phyloP scores from a whole-genome alignment of 2,888 invertebrate genomes.

The Cynaeus angustus region DNA sequence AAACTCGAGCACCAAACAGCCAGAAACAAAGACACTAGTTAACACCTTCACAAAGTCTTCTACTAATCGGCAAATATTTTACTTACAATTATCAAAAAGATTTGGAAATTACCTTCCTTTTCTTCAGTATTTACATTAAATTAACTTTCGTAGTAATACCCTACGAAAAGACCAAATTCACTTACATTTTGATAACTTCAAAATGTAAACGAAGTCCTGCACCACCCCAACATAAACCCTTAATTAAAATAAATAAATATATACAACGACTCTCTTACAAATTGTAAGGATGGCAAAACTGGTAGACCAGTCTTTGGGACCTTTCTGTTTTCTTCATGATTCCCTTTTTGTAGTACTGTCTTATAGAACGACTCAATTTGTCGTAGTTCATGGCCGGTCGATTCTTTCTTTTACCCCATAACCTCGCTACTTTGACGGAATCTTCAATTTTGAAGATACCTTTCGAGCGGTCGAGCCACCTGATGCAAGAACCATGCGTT shows the following conservation, averaged over 20 bases:
- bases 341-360: constrained; percentile 99
- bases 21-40: constrained; percentile 28
- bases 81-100: constrained; percentile 61
- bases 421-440: constrained; percentile 95
- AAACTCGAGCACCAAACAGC: constrained; percentile 61
- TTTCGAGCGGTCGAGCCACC: constrained; percentile 95
- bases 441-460: constrained; percentile 99
- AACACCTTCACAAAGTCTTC: constrained; percentile 48
- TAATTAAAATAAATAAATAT: constrained; percentile 53
- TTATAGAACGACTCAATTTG: constrained; percentile 96
- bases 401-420: constrained; percentile 99
- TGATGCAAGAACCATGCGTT: constrained; percentile 93
- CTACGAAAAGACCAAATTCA: constrained; percentile 57
- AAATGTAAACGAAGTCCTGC: constrained; percentile 62
- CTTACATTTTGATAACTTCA: constrained; percentile 67
- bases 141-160: constrained; percentile 67
- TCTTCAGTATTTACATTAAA: constrained; percentile 49
- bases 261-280: constrained; percentile 73
- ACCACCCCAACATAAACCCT: constrained; percentile 54
- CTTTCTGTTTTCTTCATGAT: constrained; percentile 99
- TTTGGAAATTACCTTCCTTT: constrained; percentile 75
- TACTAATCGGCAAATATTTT: constrained; percentile 71
- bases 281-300: constrained; percentile 97
- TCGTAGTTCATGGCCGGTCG: constrained; percentile 99
- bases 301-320: constrained; percentile 98